A percentile compares a stretch with the other conserved stretches of the same genome.
phyloP scores from a whole-genome alignment of 2,113 vertebrate genomes.

The Gallinago paraguaiae region DNA sequence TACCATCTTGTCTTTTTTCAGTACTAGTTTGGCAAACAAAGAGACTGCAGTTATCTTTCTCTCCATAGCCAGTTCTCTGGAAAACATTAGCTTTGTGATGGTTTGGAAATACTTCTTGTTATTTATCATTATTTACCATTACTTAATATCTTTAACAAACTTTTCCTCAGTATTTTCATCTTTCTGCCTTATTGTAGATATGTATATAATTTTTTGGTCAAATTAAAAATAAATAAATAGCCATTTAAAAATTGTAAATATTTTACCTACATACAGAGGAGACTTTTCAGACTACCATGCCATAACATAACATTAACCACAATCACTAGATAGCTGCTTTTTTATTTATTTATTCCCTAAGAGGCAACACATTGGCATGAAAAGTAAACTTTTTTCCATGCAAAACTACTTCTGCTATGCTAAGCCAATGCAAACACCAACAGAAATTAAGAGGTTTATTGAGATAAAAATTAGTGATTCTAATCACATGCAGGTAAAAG shows the following conservation, averaged over 20 bases:
- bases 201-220: background rate
- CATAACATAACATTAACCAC: background rate
- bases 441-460: background rate
- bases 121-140: background rate
- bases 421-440: background rate
- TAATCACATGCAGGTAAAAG: background rate
- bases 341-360: background rate
- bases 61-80: background rate
- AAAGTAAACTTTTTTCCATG: background rate
- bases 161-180: background rate
- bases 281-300: background rate
- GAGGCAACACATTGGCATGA: background rate
- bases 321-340: background rate
- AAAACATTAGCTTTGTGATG: fast-evolving
- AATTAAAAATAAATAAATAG: background rate
- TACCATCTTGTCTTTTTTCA: background rate
- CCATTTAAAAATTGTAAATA: background rate
- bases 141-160: background rate
- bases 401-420: background rate
- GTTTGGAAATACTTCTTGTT: background rate
- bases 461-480: background rate
- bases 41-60: background rate
- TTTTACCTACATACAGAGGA: background rate
- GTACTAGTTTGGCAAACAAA: background rate
- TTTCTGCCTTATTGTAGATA: background rate